Conservation (phyloP, 2,888 invertebrate genomes). For the Eristalis arbustorum region DNA sequence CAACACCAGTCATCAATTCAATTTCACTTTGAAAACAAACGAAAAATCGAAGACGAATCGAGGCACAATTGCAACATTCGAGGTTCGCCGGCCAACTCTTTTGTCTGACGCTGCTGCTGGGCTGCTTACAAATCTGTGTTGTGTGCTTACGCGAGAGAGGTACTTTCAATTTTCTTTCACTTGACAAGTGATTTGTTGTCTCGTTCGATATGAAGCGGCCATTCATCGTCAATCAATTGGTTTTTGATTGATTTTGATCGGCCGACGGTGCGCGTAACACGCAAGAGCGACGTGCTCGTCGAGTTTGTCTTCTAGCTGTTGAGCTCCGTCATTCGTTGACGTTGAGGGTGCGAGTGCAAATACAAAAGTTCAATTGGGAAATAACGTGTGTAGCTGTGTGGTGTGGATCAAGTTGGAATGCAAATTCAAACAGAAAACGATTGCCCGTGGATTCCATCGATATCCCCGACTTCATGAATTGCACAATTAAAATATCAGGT, state of each 20-base stretch:
- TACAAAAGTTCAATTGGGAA: neutral
- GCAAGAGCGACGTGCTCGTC: neutral
- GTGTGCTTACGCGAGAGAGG: neutral
- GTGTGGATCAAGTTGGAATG: neutral
- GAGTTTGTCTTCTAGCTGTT: neutral
- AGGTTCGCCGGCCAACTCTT: conserved; percentile 52
- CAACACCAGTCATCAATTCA: neutral
- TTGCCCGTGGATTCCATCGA: neutral
- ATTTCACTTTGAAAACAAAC: conserved; percentile 36
- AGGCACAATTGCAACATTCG: neutral
- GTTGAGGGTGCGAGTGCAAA: no score
- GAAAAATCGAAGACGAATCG: neutral
- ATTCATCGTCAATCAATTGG: neutral
- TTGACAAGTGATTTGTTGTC: neutral
- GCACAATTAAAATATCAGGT: neutral
- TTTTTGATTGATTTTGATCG: neutral
- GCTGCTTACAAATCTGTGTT: neutral
- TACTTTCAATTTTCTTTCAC: conserved; percentile 11
- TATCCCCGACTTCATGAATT: neutral
- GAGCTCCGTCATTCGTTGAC: no score
- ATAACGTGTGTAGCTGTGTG: neutral
- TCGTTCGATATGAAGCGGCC: neutral
- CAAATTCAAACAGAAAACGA: neutral
- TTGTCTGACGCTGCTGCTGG: conserved; percentile 1
- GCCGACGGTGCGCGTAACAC: neutral